Percentiles rank a stretch among this genome's conserved stretches.
Conservation (phyloP, 2,797 vertebrate species). For the Acanthis flammea region DNA sequence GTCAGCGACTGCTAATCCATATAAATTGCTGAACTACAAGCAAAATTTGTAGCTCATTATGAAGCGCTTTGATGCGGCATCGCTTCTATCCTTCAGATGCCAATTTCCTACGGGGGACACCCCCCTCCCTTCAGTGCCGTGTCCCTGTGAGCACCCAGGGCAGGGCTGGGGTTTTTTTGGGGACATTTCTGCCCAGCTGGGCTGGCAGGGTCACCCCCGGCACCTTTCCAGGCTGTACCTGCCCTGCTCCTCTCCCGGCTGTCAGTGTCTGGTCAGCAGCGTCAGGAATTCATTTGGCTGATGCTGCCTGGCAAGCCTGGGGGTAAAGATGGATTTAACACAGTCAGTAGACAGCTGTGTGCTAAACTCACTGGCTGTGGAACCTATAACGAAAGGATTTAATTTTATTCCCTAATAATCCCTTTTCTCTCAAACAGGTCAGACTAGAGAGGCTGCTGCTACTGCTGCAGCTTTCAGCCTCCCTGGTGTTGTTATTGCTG, state of each 20-base stretch:
- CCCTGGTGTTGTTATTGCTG: neutral
- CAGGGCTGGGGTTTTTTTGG: neutral
- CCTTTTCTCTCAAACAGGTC: slow-evolving; percentile 3
- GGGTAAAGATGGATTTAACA: slow-evolving; percentile 36
- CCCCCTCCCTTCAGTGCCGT: neutral
- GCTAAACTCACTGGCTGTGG: neutral
- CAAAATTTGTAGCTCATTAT: slow-evolving; percentile 67
- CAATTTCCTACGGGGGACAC: neutral
- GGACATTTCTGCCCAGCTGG: neutral
- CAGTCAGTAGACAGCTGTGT: neutral
- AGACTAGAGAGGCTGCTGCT: neutral
- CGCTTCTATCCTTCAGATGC: neutral
- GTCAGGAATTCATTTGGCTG: slow-evolving; percentile 17
- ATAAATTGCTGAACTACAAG: slow-evolving; percentile 56
- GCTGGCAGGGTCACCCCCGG: neutral
- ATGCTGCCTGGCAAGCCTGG: slow-evolving; percentile 4
- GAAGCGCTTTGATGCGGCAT: slow-evolving; percentile 53
- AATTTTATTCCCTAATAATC: slow-evolving; percentile 40
- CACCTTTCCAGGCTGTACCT: neutral
- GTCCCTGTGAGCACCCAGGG: neutral
- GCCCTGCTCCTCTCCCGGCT: neutral
- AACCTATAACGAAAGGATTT: slow-evolving; percentile 1
- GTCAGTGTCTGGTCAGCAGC: neutral
- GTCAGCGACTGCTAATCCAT: slow-evolving; percentile 65
- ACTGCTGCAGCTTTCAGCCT: neutral